These are phyloP conservation scores for Campaea margaritaria DNA, from an alignment of 2,888 invertebrate genomes.

Conservation along the genomic window DNA sequence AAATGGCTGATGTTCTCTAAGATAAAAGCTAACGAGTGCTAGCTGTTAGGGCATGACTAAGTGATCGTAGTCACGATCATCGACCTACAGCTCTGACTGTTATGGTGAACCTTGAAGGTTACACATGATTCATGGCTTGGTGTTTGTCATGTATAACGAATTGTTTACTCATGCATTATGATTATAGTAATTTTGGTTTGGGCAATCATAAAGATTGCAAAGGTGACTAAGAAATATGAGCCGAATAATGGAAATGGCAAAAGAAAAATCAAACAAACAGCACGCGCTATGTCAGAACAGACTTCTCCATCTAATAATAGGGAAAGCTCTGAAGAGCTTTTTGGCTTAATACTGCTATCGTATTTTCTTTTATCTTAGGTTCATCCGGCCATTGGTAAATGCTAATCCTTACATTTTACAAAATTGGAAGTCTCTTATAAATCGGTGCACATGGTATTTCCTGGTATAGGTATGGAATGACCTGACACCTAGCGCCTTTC, in stretches of 20 bases:
- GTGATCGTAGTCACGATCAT: slow-evolving; percentile 69
- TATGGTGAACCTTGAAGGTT: slow-evolving; percentile 24
- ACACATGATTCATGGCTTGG: slow-evolving; percentile 45
- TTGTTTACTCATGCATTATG: slow-evolving; percentile 13
- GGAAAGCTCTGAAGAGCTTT: too few species aligned
- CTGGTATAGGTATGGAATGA: too few species aligned
- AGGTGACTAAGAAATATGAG: slow-evolving; percentile 20
- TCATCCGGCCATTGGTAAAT: too few species aligned
- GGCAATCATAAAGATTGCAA: slow-evolving; percentile 25
- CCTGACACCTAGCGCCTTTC: too few species aligned
- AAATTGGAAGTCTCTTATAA: too few species aligned
- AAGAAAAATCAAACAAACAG: too few species aligned
- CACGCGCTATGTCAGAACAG: not conserved
- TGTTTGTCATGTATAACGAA: slow-evolving; percentile 20
- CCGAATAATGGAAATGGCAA: too few species aligned
- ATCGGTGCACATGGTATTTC: too few species aligned
- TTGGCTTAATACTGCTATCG: too few species aligned
- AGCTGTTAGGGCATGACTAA: slow-evolving; percentile 70
- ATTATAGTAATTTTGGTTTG: slow-evolving; percentile 30
- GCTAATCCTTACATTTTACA: too few species aligned
- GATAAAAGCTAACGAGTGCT: slow-evolving; percentile 68
- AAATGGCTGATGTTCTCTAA: slow-evolving; percentile 51
- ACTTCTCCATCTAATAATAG: not conserved
- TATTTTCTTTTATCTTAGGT: too few species aligned
- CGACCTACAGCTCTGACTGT: slow-evolving; percentile 22